Conservation (phyloP, 1,140 invertebrate genomes). For the Cyclina sinensis region DNA sequence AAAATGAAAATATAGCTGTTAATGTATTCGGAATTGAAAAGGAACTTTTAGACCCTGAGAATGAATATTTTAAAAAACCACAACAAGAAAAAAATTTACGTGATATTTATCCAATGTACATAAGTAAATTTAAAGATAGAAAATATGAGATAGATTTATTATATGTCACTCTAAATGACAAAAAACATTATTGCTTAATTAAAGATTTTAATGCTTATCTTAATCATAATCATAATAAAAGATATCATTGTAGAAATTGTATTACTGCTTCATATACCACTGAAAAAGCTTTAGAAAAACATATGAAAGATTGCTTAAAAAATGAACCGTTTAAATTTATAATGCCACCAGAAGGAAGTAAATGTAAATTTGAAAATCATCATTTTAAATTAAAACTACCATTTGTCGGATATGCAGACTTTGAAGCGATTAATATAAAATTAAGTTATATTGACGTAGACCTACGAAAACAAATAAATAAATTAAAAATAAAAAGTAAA, state of each 20-base stretch:
- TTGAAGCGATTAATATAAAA: slow-evolving; percentile 61
- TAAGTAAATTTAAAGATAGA: too few relatives aligned
- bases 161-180: slow-evolving; percentile 47
- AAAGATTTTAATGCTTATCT: background rate
- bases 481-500: too few relatives aligned
- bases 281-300: slow-evolving; percentile 55
- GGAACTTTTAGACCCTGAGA: too few relatives aligned
- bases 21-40: too few relatives aligned
- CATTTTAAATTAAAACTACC: slow-evolving; percentile 62
- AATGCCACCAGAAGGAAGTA: slow-evolving; percentile 54
- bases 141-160: background rate
- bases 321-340: slow-evolving; percentile 56
- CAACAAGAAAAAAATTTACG: too few relatives aligned
- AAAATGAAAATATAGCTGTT: too few relatives aligned
- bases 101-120: too few relatives aligned
- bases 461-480: too few relatives aligned
- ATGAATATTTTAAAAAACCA: too few relatives aligned
- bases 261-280: background rate
- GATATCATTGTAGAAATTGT: background rate
- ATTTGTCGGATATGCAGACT: slow-evolving; percentile 46
- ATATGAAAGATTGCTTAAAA: slow-evolving; percentile 62
- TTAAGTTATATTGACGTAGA: too few relatives aligned
- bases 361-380: slow-evolving; percentile 61
- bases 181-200: slow-evolving; percentile 12
- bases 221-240: background rate